Evolutionary conservation across 2,797 vertebrate species (phyloP), one percentile per base, ranked within the genome.

Genomic region (Mustela erminea): DNA sequence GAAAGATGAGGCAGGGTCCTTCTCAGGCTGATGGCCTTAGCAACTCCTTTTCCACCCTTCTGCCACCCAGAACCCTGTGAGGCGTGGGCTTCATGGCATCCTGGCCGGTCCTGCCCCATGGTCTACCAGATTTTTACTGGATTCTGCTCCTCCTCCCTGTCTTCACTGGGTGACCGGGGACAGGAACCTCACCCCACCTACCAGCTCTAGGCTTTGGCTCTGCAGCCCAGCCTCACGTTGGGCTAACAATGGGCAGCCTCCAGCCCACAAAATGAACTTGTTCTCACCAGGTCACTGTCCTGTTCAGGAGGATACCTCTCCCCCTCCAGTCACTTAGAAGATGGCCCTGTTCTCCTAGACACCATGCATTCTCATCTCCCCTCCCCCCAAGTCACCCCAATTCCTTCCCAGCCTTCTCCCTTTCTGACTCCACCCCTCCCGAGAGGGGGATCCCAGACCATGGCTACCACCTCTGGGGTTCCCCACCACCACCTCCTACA

Each of bases 381-480:
- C 52, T 5, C 5, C 43, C 5, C 15, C 4, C 77, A 25, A 8
- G 15, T 35, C 9, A 3, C 12, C 72, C 54, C 21, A 9, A 2
- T n/a, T 38, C 52, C 86, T 62, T 66, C 14, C 27, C 56, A 81
- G 75, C 75, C 60, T 43, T 35, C 54, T 88, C 54, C 32, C 56
- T 68, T 78, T 54, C 43, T 29, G 23, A 46, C 46, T 8, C 14
- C 2, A 3, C n/a, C 86, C 9, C 18, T 29, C 41, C 52, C 0
- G 1, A 17, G 52, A 17, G 15, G 17, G 14, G 14, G 41, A 12
- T 5, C 41, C 29, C 1, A 29, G 1, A 20, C 27, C 62, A 25
- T 14, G 0, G 2, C 5, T 43, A 11, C 66, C 7, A 9, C 9
- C 52, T 7, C 2, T 0, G 0, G 9, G 12, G 49, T 52, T 35